phyloP scores from a whole-genome alignment of 2,113 vertebrate genomes.

The Catharus fuscescens region DNA sequence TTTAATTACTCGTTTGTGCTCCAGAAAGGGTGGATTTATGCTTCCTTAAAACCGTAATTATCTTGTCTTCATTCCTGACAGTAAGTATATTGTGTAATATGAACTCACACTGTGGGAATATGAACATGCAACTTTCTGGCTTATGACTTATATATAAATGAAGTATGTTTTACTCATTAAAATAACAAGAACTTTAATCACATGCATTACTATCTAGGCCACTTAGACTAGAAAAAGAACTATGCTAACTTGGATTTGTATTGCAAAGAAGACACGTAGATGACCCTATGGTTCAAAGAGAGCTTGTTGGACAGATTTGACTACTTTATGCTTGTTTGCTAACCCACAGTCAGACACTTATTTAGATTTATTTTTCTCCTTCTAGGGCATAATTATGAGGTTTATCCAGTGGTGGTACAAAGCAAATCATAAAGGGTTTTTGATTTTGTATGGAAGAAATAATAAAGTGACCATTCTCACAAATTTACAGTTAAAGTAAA shows the following conservation, averaged over 20 bases:
- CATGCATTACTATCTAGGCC: conserved; percentile 40
- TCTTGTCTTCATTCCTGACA: conserved; percentile 75
- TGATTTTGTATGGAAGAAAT: neutral
- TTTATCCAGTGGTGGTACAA: neutral
- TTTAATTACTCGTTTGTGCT: conserved; percentile 76
- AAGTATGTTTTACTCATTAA: conserved; percentile 67
- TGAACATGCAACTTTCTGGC: conserved; percentile 36
- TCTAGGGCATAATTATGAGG: neutral
- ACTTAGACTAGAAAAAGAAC: conserved; percentile 11
- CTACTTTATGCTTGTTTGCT: neutral
- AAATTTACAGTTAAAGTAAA: neutral
- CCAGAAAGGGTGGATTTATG: conserved; percentile 62
- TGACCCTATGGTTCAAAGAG: neutral
- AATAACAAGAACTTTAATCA: conserved; percentile 60
- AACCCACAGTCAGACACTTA: neutral
- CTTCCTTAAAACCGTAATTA: conserved; percentile 77
- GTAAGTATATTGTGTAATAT: conserved; percentile 69
- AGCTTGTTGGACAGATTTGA: neutral
- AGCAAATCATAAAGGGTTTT: neutral
- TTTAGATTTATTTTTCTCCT: neutral
- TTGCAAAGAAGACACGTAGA: neutral
- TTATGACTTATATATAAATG: conserved; percentile 45
- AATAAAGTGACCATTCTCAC: neutral
- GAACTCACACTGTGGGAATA: conserved; percentile 71
- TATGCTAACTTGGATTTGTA: neutral